Conservation (phyloP, 2,888 invertebrate genomes). For the Abscondita cerata region DNA sequence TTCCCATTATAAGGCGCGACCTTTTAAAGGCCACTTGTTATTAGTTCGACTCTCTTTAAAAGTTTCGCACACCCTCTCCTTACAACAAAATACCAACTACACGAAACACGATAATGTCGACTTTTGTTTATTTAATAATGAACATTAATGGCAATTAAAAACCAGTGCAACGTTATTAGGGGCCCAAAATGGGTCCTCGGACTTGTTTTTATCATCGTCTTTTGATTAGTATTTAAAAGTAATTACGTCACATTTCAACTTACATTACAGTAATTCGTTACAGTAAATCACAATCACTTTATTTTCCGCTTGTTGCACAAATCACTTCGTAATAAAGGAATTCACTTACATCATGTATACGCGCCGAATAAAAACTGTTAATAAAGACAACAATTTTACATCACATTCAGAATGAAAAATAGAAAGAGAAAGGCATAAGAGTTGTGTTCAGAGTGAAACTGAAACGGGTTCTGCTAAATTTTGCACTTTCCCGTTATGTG, state of each 20-base stretch:
- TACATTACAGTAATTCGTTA: too few relatives aligned
- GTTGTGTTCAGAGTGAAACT: constrained; percentile 34
- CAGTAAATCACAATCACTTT: constrained; percentile 4
- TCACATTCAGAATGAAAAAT: constrained; percentile 23
- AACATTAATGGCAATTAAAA: neutral
- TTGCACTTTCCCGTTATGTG: constrained; percentile 43
- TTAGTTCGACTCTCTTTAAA: constrained; percentile 28
- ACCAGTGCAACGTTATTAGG: neutral
- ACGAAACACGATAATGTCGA: neutral
- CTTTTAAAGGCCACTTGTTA: constrained; percentile 32
- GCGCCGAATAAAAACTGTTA: constrained; percentile 1
- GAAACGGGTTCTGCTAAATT: constrained; percentile 43
- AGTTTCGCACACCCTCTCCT: constrained; percentile 30
- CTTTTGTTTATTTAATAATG: too few relatives aligned
- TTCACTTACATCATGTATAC: constrained; percentile 19
- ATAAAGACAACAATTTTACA: constrained; percentile 18
- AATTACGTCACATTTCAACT: constrained; percentile 8
- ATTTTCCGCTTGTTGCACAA: neutral
- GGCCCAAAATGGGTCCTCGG: constrained; percentile 9
- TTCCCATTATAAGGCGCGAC: constrained; percentile 33
- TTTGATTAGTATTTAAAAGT: constrained; percentile 5
- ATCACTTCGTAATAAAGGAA: neutral
- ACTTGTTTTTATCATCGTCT: neutral
- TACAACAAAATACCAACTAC: constrained; percentile 22
- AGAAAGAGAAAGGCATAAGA: constrained; percentile 35